Evolutionary conservation across 2,797 vertebrate species (phyloP).

Genomic region (Sorex maritimensis): DNA sequence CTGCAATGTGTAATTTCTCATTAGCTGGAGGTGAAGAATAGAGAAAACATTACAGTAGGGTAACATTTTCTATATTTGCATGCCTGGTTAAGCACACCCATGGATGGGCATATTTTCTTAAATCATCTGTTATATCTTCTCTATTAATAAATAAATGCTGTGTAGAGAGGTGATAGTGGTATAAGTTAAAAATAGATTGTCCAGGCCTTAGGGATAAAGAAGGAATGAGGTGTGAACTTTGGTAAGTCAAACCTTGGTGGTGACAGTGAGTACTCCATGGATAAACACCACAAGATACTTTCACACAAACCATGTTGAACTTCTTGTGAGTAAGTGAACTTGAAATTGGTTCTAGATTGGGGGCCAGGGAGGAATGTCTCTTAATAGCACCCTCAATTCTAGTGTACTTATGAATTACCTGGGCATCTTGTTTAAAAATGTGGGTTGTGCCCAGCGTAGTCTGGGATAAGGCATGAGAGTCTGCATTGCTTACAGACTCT

Average conservation of each 20-base stretch:
- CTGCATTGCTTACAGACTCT: not conserved
- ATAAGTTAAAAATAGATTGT: conserved; percentile 38
- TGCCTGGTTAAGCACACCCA: conserved; percentile 2
- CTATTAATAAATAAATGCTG: conserved; percentile 59
- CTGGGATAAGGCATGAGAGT: not conserved
- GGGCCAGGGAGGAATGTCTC: not conserved
- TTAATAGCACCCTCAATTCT: not conserved
- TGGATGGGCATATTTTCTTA: conserved; percentile 36
- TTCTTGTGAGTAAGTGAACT: conserved; percentile 24
- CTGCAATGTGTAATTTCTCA: conserved; percentile 55
- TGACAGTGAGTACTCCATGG: not conserved
- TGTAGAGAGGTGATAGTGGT: conserved; percentile 25
- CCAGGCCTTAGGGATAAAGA: not conserved
- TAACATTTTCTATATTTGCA: conserved; percentile 32
- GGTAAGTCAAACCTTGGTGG: not conserved
- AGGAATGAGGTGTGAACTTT: not conserved
- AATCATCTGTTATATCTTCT: conserved; percentile 6
- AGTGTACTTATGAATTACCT: not conserved
- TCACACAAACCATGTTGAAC: not conserved
- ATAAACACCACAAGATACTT: not conserved
- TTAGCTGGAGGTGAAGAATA: conserved; percentile 32
- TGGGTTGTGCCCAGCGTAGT: no score
- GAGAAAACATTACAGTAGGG: conserved; percentile 24
- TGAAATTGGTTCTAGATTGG: conserved; percentile 7
- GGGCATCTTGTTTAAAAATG: not conserved